phyloP scores from a whole-genome alignment of 2,113 vertebrate species.

The Larimichthys crocea region DNA sequence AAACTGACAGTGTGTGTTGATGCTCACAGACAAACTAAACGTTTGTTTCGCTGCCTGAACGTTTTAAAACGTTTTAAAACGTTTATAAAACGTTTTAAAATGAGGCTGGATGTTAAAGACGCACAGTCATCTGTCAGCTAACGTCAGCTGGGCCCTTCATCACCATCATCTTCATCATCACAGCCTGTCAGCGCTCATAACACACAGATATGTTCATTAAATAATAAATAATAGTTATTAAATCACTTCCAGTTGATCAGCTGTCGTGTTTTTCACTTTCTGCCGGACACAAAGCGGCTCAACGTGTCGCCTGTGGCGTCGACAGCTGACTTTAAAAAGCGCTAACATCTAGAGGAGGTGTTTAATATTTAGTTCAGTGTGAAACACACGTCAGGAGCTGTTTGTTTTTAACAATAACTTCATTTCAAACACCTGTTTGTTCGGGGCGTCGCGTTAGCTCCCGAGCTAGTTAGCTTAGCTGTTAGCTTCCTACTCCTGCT shows the following conservation, averaged over 20 bases:
- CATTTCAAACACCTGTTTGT: slow-evolving; percentile 48
- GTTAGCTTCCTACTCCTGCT: not conserved
- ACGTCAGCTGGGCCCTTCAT: slow-evolving; percentile 32
- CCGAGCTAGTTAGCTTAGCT: slow-evolving; percentile 39
- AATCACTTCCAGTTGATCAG: not conserved
- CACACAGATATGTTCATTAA: too few species aligned
- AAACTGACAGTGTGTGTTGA: too few species aligned
- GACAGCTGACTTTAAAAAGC: slow-evolving; percentile 10
- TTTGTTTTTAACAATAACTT: not conserved
- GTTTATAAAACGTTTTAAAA: too few species aligned
- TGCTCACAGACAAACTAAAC: not conserved
- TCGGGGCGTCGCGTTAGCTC: slow-evolving; percentile 32
- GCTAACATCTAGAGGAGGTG: not conserved
- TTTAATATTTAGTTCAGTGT: fast-evolving
- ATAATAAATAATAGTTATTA: too few species aligned
- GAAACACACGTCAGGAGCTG: not conserved
- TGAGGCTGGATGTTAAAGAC: not conserved
- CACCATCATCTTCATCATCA: not conserved
- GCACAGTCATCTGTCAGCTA: slow-evolving; percentile 61
- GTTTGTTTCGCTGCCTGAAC: not conserved
- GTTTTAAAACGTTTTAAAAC: not conserved
- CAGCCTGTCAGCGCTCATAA: slow-evolving; percentile 25
- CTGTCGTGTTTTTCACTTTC: slow-evolving; percentile 1
- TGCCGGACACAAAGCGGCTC: not conserved
- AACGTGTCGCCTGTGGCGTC: not conserved